Conservation (phyloP, 2,113 vertebrate species). For the Podiceps cristatus region DNA sequence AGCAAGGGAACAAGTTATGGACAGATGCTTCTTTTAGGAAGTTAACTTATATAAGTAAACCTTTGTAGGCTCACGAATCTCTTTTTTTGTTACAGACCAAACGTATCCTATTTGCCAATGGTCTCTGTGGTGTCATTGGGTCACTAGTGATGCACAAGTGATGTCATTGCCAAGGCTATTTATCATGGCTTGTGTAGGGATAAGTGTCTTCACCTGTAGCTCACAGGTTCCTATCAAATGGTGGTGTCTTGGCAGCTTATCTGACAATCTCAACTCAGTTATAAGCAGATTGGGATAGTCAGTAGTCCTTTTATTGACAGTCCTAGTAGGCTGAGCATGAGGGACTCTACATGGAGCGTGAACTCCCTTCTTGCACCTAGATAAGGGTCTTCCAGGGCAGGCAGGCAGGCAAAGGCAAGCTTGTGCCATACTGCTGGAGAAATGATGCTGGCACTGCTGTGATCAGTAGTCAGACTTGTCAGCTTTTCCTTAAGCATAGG, state of each 20-base stretch:
- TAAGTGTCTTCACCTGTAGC: background rate
- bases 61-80: background rate
- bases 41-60: background rate
- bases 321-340: background rate
- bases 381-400: background rate
- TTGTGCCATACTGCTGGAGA: background rate
- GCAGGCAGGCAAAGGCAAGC: background rate
- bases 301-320: background rate
- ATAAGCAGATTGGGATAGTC: background rate
- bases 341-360: background rate
- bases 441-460: background rate
- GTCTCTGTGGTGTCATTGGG: background rate
- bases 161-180: background rate
- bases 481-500: background rate
- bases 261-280: background rate
- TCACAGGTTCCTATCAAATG: background rate
- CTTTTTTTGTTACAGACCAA: background rate
- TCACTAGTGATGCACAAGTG: background rate
- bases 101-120: background rate
- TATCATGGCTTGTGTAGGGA: background rate
- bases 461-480: background rate
- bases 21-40: background rate
- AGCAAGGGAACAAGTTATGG: background rate
- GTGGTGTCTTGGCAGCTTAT: background rate
- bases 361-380: background rate